These are phyloP conservation scores for Drosophila atroscutellata DNA, from an alignment of 2,888 invertebrate genomes.

Conservation along the genomic window DNA sequence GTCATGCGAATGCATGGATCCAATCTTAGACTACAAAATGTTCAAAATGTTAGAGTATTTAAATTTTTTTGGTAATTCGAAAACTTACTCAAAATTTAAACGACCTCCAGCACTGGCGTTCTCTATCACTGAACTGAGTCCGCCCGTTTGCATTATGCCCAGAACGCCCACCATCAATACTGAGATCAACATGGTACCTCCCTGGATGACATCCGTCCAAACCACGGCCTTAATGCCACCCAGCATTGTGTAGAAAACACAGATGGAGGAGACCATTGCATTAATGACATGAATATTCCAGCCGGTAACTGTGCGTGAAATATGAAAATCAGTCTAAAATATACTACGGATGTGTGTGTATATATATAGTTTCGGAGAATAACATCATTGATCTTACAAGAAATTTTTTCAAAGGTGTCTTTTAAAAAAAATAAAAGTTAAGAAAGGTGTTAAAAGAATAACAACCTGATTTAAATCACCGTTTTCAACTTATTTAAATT, in stretches of 20 bases:
- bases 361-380: no score
- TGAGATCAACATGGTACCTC: conserved; percentile 84
- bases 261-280: conserved; percentile 86
- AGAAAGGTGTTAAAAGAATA: background rate
- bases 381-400: no score
- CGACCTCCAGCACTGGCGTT: conserved; percentile 83
- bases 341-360: background rate
- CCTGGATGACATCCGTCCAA: conserved; percentile 86
- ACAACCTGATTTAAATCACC: no score
- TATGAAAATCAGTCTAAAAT: background rate
- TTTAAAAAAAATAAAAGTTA: background rate
- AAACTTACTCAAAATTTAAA: conserved; percentile 83
- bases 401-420: no score
- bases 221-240: conserved; percentile 86
- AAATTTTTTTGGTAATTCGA: background rate
- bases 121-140: conserved; percentile 82
- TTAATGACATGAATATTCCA: conserved; percentile 86
- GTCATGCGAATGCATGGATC: conserved; percentile 88
- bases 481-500: background rate
- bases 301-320: conserved; percentile 86
- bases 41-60: background rate
- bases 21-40: conserved; percentile 86
- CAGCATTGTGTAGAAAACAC: conserved; percentile 86
- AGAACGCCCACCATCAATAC: conserved; percentile 83
- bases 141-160: conserved; percentile 84